Conservation (phyloP, 2,888 invertebrate genomes). For the Lingula anatina region DNA sequence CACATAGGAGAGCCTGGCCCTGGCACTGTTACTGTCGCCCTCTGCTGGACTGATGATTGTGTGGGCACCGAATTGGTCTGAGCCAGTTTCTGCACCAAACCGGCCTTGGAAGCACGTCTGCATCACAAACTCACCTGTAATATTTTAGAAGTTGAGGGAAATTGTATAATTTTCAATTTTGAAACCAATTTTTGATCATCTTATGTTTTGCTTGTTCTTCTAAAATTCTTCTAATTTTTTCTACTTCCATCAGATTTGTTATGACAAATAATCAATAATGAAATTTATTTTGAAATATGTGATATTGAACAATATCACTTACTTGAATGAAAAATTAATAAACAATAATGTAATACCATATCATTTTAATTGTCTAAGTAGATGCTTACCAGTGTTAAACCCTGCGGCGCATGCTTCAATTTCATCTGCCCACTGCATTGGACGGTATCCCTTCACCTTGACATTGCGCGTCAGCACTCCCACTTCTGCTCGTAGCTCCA, state of each 20-base stretch:
- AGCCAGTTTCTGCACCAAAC: slow-evolving; percentile 38
- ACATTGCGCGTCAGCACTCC: slow-evolving; percentile 18
- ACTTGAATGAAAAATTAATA: too few relatives aligned
- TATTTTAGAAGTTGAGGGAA: too few relatives aligned
- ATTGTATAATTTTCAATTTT: too few relatives aligned
- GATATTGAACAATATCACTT: too few relatives aligned
- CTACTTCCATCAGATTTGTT: too few relatives aligned
- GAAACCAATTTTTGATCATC: too few relatives aligned
- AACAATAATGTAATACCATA: too few relatives aligned
- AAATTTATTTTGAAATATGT: too few relatives aligned
- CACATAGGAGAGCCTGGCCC: neutral
- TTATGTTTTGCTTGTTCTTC: too few relatives aligned
- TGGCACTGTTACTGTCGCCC: slow-evolving; percentile 5
- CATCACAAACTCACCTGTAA: slow-evolving; percentile 37
- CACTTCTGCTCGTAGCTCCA: slow-evolving; percentile 18
- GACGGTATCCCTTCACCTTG: slow-evolving; percentile 16
- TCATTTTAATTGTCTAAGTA: too few relatives aligned
- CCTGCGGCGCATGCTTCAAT: slow-evolving; percentile 9
- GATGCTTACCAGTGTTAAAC: slow-evolving; percentile 8
- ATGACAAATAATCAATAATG: too few relatives aligned
- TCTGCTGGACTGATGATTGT: slow-evolving; percentile 23
- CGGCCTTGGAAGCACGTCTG: slow-evolving; percentile 49
- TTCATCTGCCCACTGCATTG: slow-evolving; percentile 5
- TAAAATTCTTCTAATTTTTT: too few relatives aligned
- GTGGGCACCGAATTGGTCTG: slow-evolving; percentile 34